phyloP scores from a whole-genome alignment of 2,113 vertebrate genomes.

The Sprattus sprattus region DNA sequence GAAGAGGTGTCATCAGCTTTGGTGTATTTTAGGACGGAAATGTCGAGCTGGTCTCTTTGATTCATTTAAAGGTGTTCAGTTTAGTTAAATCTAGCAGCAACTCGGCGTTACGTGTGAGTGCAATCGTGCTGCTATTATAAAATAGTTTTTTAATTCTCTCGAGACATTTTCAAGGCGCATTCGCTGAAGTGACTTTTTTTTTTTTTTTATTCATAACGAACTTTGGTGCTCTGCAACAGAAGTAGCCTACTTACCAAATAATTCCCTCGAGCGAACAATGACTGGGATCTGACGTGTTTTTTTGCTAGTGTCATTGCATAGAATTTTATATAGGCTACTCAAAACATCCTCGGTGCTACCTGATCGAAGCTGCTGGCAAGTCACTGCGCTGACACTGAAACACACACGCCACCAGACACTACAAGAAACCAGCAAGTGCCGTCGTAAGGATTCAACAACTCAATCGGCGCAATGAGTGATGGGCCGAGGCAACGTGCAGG shows the following conservation, averaged over 20 bases:
- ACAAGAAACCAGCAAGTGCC: conserved; percentile 24
- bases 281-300: too few species aligned
- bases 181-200: neutral
- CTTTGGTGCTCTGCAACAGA: neutral
- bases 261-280: neutral
- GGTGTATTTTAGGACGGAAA: neutral
- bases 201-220: neutral
- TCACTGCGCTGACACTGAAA: neutral
- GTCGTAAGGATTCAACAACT: conserved; percentile 25
- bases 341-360: neutral
- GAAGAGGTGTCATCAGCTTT: neutral
- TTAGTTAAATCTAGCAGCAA: neutral
- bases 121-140: neutral
- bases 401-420: neutral
- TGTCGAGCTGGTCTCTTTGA: neutral
- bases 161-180: too few species aligned
- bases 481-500: conserved; percentile 71
- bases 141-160: neutral
- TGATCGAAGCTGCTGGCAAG: neutral
- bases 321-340: neutral
- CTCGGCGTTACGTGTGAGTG: neutral
- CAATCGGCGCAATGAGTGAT: conserved; percentile 69
- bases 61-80: neutral
- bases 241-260: neutral
- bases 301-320: neutral